Evolutionary conservation across 2,888 invertebrate species (phyloP).

Genomic region (Villa cingulata): DNA sequence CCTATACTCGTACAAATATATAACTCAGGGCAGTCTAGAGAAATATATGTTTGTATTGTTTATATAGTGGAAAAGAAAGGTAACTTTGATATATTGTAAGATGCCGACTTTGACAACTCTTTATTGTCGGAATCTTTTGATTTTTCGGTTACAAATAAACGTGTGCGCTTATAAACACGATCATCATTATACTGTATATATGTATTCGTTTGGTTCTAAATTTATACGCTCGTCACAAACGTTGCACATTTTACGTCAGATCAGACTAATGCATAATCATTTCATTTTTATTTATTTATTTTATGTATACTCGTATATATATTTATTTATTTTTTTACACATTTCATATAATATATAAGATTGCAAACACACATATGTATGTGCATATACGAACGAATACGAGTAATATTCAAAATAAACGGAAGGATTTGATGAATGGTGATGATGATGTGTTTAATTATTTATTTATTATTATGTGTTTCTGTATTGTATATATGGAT

Average conservation of each 20-base stretch:
- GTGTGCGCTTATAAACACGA: background rate
- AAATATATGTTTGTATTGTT: too few relatives aligned
- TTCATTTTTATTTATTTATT: background rate
- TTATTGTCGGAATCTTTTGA: background rate
- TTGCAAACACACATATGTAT: too few relatives aligned
- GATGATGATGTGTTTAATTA: background rate
- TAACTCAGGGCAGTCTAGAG: too few relatives aligned
- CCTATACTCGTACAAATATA: too few relatives aligned
- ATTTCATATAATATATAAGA: background rate
- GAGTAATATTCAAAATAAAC: too few relatives aligned
- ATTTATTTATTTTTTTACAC: background rate
- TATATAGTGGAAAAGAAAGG: background rate
- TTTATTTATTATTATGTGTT: background rate
- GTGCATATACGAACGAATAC: too few relatives aligned
- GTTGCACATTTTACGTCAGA: too few relatives aligned
- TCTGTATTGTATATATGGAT: too few relatives aligned
- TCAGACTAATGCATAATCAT: background rate
- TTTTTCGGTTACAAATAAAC: background rate
- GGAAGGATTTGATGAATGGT: background rate
- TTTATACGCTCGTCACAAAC: background rate
- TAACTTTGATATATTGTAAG: background rate
- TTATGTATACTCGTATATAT: background rate
- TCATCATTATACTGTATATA: background rate
- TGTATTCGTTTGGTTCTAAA: background rate
- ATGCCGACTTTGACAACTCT: background rate